Conservation (phyloP, 2,113 vertebrate species). For the Ammodytes marinus region DNA sequence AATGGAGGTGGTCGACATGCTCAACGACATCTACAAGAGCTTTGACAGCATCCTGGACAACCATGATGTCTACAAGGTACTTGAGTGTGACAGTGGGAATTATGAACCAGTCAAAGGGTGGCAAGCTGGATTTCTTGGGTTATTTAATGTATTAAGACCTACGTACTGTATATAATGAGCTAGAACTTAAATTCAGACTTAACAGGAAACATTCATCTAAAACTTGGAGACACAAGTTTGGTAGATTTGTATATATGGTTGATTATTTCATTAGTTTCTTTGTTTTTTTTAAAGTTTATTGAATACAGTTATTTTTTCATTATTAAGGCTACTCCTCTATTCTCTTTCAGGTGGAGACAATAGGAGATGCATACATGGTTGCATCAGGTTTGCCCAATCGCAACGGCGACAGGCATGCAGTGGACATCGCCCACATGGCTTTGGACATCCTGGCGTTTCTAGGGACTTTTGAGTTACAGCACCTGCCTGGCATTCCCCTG, state of each 20-base stretch:
- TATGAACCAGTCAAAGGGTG: neutral
- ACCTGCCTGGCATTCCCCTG: slow-evolving; percentile 94
- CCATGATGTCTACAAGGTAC: slow-evolving; percentile 98
- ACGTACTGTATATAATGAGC: neutral
- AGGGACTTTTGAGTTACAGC: slow-evolving; percentile 93
- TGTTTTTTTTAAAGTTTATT: neutral
- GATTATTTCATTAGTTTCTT: neutral
- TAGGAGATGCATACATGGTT: slow-evolving; percentile 98
- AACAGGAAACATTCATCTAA: neutral
- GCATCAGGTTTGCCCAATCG: slow-evolving; percentile 94
- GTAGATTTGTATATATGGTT: neutral
- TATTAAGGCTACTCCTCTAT: neutral
- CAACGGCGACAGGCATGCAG: slow-evolving; percentile 93
- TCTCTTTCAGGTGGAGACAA: slow-evolving; percentile 92
- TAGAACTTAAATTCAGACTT: neutral
- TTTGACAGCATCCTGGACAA: slow-evolving; percentile 96
- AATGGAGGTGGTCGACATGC: slow-evolving; percentile 99
- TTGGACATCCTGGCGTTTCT: slow-evolving; percentile 96
- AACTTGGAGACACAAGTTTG: neutral
- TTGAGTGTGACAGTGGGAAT: no score
- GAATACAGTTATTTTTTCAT: neutral
- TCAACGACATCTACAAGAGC: slow-evolving; percentile 97
- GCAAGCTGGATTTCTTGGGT: neutral
- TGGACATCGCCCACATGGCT: slow-evolving; percentile 97
- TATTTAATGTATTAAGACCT: neutral